Evolutionary conservation across 2,888 invertebrate genomes (phyloP).

Genomic region (Drosophila kanekoi): DNA sequence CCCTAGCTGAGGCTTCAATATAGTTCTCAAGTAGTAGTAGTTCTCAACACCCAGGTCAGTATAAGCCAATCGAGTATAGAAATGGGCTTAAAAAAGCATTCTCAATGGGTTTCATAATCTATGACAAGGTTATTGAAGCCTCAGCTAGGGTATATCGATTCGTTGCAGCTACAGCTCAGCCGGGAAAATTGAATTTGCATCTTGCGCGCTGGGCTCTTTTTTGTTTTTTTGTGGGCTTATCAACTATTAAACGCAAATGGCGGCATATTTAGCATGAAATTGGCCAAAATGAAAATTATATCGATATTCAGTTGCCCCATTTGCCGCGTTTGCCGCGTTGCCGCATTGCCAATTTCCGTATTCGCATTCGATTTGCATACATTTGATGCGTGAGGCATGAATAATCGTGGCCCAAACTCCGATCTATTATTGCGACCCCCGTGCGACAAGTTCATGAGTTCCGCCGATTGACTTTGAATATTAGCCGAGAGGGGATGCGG

Average conservation of each 20-base stretch:
- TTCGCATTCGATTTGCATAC: slow-evolving; percentile 79
- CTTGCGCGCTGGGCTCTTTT: slow-evolving; percentile 18
- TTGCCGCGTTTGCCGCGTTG: neutral
- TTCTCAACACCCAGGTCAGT: no score
- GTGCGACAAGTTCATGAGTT: slow-evolving; percentile 69
- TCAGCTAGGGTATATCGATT: slow-evolving; percentile 24
- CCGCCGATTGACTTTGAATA: slow-evolving; percentile 77
- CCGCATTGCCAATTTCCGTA: slow-evolving; percentile 36
- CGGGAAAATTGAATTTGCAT: slow-evolving; percentile 62
- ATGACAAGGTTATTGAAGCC: neutral
- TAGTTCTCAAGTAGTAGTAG: no score
- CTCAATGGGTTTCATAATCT: neutral
- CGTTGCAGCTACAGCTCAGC: slow-evolving; percentile 45
- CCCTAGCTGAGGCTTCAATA: no score
- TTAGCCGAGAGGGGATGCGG: slow-evolving; percentile 43
- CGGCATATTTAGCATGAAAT: slow-evolving; percentile 77
- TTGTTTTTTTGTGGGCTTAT: slow-evolving; percentile 56
- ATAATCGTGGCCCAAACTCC: slow-evolving; percentile 59
- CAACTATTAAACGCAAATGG: slow-evolving; percentile 78
- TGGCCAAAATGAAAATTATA: slow-evolving; percentile 59
- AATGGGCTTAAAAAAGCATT: neutral
- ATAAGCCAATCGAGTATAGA: no score
- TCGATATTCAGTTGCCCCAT: slow-evolving; percentile 25
- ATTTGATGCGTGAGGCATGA: slow-evolving; percentile 68
- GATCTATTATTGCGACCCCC: slow-evolving; percentile 55